Evolutionary conservation across 2,113 vertebrate species (phyloP), one percentile per base, ranked within the genome.

Genomic region (Crotalus viridis): DNA sequence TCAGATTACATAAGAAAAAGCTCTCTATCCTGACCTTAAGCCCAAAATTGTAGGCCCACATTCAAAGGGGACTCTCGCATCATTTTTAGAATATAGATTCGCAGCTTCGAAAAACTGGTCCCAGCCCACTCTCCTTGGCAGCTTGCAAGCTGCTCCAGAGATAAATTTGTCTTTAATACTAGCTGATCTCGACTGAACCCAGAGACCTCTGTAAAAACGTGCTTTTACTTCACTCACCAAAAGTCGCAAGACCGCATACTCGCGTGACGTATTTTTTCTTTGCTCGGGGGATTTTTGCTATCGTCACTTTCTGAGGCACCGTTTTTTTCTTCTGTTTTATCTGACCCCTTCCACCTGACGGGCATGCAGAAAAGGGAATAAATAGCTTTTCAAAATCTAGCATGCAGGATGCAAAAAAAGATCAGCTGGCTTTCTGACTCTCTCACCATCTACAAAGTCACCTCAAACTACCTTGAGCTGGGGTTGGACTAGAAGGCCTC

Each of bases 261-360:
- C 99, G 98, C 0, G 99, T 99, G 90, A 99, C 99, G 0, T 99
- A 99, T 98, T 99, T 99, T 97, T 99, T 99, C 98, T 99, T 99
- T 64, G 99, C 99, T 96, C 99, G 97, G 28, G 99, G 99, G 95
- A 99, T 99, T 98, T 99, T 99, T 94, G 99, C 99, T 99, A 99
- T 99, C 0, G 99, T 98, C 64, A 99, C 98, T 97, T 99, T 99
- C 92, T 99, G 99, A 87, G 99, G 99, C 54, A 99, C 98, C 0
- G 99, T 99, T 97, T 99, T 99, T 98, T 99, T 99, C 96, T 99
- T 99, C 97, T 99, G 99, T 98, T 99, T 99, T 97, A 99, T 99
- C 97, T 99, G 99, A 95, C 99, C 99, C 96, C 99, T 98, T 91
- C 99, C 99, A 94, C 99, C 99, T 99, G 95, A 57, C 95, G 13